Conservation (phyloP, 2,888 invertebrate genomes). For the Cephus sareptanus region DNA sequence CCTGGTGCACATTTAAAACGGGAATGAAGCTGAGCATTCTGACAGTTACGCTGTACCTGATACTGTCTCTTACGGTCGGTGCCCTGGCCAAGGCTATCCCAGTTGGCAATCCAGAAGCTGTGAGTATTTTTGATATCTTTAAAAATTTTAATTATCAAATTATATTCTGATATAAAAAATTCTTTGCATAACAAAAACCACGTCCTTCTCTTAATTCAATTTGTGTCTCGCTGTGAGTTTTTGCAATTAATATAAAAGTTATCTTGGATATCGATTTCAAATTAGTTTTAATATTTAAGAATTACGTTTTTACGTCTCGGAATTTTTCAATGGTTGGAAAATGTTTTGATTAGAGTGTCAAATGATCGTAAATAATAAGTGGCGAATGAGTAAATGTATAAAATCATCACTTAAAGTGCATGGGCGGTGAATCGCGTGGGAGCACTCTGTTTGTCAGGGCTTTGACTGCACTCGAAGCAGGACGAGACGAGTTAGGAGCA, state of each 20-base stretch:
- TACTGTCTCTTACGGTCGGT: slow-evolving; percentile 34
- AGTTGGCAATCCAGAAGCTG: slow-evolving; percentile 59
- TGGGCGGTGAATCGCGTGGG: slow-evolving; percentile 9
- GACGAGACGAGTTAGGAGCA: neutral
- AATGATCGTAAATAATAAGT: neutral
- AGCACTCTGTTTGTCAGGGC: slow-evolving; percentile 27
- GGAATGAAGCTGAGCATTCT: slow-evolving; percentile 46
- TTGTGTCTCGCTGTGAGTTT: neutral
- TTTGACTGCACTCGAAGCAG: slow-evolving; percentile 28
- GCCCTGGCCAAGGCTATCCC: slow-evolving; percentile 52
- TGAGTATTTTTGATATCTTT: slow-evolving; percentile 40
- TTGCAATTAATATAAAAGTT: neutral
- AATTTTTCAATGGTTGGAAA: neutral
- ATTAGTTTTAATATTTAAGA: neutral
- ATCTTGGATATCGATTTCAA: neutral
- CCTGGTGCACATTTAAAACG: neutral
- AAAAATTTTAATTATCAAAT: neutral
- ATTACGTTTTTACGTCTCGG: neutral
- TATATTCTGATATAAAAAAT: neutral
- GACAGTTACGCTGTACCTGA: slow-evolving; percentile 29
- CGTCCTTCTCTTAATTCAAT: neutral
- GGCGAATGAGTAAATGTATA: neutral
- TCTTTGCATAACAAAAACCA: neutral
- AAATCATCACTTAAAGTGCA: slow-evolving; percentile 7
- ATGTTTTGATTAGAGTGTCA: neutral